Evolutionary conservation across 2,888 invertebrate species (phyloP), one percentile per base, ranked within the genome.

Genomic region (Rhagium mordax): DNA sequence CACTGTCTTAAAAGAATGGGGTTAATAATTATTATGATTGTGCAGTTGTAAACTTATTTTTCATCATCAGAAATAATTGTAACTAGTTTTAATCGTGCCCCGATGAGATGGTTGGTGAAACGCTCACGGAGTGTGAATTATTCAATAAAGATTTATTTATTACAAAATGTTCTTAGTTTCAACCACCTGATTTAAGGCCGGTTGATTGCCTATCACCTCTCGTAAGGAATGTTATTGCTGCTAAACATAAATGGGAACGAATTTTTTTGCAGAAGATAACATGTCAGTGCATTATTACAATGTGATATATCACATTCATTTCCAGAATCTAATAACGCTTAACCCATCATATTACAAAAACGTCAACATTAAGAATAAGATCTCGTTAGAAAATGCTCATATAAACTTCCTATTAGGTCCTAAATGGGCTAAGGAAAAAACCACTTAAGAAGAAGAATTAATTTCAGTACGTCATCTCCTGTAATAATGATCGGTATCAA

Each of bases 271-370:
- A 51, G 20, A 27, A 24, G 27, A 27, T 2, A 57, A 15, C 15
- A 15, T 27, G 7, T 6, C 3, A 27, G 55, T 57, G n/a, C 27
- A 27, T 57, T 24, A 27, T 24, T 27, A 15, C 55, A 15, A n/a
- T 15, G n/a, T 57, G 27, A 57, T 57, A 24, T n/a, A 57, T 57
- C 55, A 57, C 55, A 57, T 27, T 57, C 27, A 27, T 57, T 57
- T 57, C 15, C 55, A 57, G 55, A 15, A n/a, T 53, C 24, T 53
- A 53, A 53, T 53, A 53, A 24, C 8, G 53, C 27, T 16, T 27
- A 57, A 27, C 27, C n/a, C 27, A 57, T 57, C 16, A 27, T 27
- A 27, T 27, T 57, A 27, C 15, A 48, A 13, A n/a, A 20, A 61
- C 24, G 6, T 15, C 27, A 41, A 21, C 15, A 41, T 24, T 61